These are phyloP conservation scores for Macroteleia sp. DNA, from an alignment of 2,888 invertebrate genomes.

Conservation along the genomic window DNA sequence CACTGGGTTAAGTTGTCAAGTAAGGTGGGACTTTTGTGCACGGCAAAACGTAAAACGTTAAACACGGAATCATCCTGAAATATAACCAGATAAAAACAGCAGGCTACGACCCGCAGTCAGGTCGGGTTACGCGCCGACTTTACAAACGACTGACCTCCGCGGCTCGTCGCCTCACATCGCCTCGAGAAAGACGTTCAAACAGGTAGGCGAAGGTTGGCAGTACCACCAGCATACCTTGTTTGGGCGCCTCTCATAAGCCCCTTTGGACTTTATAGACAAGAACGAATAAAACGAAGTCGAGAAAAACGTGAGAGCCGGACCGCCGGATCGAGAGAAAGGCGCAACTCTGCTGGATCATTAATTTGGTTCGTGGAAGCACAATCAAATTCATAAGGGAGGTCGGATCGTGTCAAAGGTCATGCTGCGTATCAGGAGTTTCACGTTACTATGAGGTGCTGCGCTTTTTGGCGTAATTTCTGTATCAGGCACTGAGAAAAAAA, in stretches of 20 bases:
- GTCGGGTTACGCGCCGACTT: slow-evolving; percentile 81
- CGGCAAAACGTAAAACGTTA: slow-evolving; percentile 72
- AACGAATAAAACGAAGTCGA: slow-evolving; percentile 54
- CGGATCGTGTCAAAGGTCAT: slow-evolving; percentile 21
- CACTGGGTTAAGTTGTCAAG: slow-evolving; percentile 79
- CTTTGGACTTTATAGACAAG: slow-evolving; percentile 59
- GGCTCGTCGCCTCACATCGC: slow-evolving; percentile 68
- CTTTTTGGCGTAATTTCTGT: too few species aligned
- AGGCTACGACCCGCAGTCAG: slow-evolving; percentile 80
- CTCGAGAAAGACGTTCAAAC: slow-evolving; percentile 63
- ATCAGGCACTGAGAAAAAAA: too few species aligned
- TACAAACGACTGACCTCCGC: slow-evolving; percentile 79
- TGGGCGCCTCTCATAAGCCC: slow-evolving; percentile 61
- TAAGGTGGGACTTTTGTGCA: slow-evolving; percentile 64
- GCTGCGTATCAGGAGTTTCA: too few species aligned
- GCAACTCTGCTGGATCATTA: slow-evolving; percentile 28
- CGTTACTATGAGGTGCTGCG: too few species aligned
- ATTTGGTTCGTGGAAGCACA: slow-evolving; percentile 68
- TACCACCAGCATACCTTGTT: slow-evolving; percentile 62
- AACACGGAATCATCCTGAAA: slow-evolving; percentile 81
- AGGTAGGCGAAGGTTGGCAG: slow-evolving; percentile 58
- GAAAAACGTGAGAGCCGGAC: slow-evolving; percentile 53
- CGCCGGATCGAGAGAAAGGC: slow-evolving; percentile 40
- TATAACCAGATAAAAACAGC: slow-evolving; percentile 82
- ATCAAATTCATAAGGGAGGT: slow-evolving; percentile 20